Evolutionary conservation across 1,140 invertebrate species (phyloP), one percentile per base, ranked within the genome.

Genomic region (Pomacea maculata): DNA sequence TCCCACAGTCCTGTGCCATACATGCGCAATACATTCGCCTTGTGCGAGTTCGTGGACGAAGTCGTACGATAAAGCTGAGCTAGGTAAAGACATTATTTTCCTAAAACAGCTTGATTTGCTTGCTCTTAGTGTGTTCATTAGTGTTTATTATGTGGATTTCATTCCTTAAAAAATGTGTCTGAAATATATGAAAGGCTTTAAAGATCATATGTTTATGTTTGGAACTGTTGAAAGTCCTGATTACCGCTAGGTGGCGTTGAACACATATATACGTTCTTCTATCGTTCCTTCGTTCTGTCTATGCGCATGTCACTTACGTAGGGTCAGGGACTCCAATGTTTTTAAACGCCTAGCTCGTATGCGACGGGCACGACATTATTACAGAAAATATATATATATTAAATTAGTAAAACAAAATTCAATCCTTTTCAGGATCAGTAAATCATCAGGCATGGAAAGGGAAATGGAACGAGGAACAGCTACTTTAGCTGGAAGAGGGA

Each of bases 231-330:
- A 67, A 71, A 78, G 14, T 45, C 70, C 52, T 19, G 67, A 21
- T 45, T 52, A 25, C 34, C 65, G 77, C 65, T 78, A 55, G 77
- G 65, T 65, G 77, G 77, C 77, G 77, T 67, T 78, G 77, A 15
- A 54, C 1, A 45, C 19, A 75, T 57, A 15, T 55, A 54, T 29
- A 75, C 73, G 52, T 57, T 75, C 73, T 57, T 75, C 73, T 57
- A 52, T 75, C 73, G 73, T 75, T 75, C 73, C 45, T 21, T 75
- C 54, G 7, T 54, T 54, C 73, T 52, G 73, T 54, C 73, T 52
- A 57, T 54, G 54, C 52, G 9, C 29, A 10, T 29, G 17, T 11
- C 10, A 72, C 52, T 34, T 45, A 29, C 1, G 9, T 45, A 17
- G 4, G 52, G n/a, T 25, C 34, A 45, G 34, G 17, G 34, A 11